A percentile compares a stretch with the other conserved stretches of the same genome.
These are phyloP conservation scores for Myrmecophaga tridactyla DNA, from an alignment of 2,113 vertebrate genomes.

Conservation along the genomic window DNA sequence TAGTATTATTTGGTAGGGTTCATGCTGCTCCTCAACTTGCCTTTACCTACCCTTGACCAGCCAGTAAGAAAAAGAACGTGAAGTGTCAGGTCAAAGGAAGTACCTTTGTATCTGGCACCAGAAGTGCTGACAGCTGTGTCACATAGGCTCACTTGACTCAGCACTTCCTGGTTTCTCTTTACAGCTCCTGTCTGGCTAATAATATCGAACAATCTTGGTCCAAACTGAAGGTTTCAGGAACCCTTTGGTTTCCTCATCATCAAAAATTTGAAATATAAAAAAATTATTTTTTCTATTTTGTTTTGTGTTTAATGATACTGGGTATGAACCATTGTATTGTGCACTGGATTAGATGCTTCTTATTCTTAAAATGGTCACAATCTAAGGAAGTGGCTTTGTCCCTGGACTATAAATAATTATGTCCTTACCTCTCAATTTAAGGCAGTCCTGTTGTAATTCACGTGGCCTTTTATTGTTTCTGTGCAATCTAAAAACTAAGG, in stretches of 20 bases:
- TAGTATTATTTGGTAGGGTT: not conserved
- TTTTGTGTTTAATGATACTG: not conserved
- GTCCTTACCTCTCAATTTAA: not conserved
- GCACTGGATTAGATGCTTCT: not conserved
- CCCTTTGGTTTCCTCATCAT: conserved; percentile 29
- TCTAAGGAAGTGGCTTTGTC: conserved; percentile 45
- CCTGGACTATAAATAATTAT: conserved; percentile 38
- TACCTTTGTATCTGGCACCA: conserved; percentile 52
- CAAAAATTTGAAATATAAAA: not conserved
- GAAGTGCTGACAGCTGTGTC: conserved; percentile 52
- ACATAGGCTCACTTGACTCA: conserved; percentile 52
- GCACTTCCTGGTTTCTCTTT: conserved; percentile 60
- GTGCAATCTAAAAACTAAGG: not conserved
- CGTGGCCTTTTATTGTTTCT: conserved; percentile 44
- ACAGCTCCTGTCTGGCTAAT: not conserved
- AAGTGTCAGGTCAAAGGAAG: conserved; percentile 52
- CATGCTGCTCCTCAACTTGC: not conserved
- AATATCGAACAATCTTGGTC: conserved; percentile 42
- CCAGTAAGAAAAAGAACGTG: conserved; percentile 17
- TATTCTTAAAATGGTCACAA: conserved; percentile 10
- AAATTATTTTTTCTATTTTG: conserved; percentile 17
- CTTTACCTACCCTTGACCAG: too few species aligned
- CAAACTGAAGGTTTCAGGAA: not conserved
- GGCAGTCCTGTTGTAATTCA: not conserved
- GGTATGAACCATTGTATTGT: not conserved